Percentiles rank a stretch among this genome's conserved stretches.
phyloP scores from a whole-genome alignment of 2,113 vertebrate species.

The Etheostoma cragini region DNA sequence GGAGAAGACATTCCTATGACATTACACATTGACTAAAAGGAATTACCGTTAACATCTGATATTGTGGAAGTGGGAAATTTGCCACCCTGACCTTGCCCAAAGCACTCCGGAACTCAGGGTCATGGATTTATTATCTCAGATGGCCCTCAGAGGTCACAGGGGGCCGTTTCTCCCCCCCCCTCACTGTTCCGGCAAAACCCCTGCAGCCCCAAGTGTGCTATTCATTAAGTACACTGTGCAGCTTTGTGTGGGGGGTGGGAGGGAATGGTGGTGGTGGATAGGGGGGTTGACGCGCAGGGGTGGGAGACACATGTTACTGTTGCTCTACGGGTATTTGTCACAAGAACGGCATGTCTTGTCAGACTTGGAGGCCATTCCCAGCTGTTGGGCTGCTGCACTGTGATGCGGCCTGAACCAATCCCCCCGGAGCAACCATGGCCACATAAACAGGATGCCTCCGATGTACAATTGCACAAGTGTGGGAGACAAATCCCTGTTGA shows the following conservation, averaged over 20 bases:
- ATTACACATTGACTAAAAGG: slow-evolving; percentile 96
- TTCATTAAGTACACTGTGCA: slow-evolving; percentile 85
- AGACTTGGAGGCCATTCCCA: slow-evolving; percentile 87
- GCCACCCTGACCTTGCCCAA: slow-evolving; percentile 94
- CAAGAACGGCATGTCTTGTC: slow-evolving; percentile 95
- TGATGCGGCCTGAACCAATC: slow-evolving; percentile 87
- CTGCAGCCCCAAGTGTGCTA: slow-evolving; percentile 83
- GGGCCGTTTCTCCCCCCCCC: slow-evolving; percentile 59
- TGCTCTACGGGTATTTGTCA: slow-evolving; percentile 90
- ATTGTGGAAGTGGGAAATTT: slow-evolving; percentile 95
- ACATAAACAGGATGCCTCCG: slow-evolving; percentile 93
- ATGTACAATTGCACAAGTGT: slow-evolving; percentile 87
- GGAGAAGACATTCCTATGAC: slow-evolving; percentile 95
- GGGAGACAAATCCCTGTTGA: slow-evolving; percentile 83
- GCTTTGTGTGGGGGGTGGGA: slow-evolving; percentile 58
- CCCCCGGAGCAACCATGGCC: slow-evolving; percentile 79
- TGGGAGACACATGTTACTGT: slow-evolving; percentile 89
- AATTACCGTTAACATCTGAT: slow-evolving; percentile 98
- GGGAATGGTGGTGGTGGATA: slow-evolving; percentile 18
- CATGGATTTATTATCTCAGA: slow-evolving; percentile 93
- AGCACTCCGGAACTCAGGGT: slow-evolving; percentile 92
- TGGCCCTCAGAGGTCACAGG: slow-evolving; percentile 85
- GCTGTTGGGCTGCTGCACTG: slow-evolving; percentile 89
- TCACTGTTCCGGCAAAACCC: slow-evolving; percentile 70
- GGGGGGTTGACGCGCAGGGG: slow-evolving; percentile 39